Evolutionary conservation across 2,113 vertebrate species (phyloP).

Genomic region (Siphamia tubifer): DNA sequence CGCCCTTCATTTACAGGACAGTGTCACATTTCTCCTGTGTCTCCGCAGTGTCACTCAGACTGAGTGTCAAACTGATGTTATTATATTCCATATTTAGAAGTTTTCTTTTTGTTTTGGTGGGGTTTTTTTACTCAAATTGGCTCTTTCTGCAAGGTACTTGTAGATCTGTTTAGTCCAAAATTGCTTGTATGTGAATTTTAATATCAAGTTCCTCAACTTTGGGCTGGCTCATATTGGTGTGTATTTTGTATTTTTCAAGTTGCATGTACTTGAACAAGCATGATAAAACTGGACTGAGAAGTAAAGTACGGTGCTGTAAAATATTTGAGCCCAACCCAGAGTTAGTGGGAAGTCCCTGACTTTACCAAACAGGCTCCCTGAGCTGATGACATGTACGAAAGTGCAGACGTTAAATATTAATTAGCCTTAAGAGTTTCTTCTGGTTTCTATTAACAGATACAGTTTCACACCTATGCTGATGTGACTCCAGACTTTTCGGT

Average conservation of each 20-base stretch:
- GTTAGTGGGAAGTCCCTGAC: conserved; percentile 39
- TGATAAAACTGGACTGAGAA: neutral
- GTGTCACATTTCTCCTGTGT: conserved; percentile 46
- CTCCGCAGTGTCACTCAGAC: neutral
- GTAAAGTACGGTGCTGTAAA: neutral
- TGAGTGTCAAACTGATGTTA: neutral
- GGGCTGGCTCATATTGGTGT: neutral
- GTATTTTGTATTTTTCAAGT: neutral
- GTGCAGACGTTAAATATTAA: neutral
- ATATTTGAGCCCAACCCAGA: neutral
- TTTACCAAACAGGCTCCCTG: neutral
- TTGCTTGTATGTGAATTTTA: neutral
- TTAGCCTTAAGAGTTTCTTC: neutral
- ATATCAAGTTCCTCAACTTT: neutral
- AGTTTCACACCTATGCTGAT: neutral
- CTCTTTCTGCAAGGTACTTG: neutral
- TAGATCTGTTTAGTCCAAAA: neutral
- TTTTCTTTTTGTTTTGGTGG: neutral
- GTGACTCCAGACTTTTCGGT: neutral
- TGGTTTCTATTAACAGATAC: neutral
- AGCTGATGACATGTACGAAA: neutral
- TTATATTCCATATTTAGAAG: neutral
- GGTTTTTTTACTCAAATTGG: neutral
- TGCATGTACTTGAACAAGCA: neutral
- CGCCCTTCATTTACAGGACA: conserved; percentile 39